Evolutionary conservation across 1,140 invertebrate species (phyloP).

Genomic region (Potamilus streckersoni): DNA sequence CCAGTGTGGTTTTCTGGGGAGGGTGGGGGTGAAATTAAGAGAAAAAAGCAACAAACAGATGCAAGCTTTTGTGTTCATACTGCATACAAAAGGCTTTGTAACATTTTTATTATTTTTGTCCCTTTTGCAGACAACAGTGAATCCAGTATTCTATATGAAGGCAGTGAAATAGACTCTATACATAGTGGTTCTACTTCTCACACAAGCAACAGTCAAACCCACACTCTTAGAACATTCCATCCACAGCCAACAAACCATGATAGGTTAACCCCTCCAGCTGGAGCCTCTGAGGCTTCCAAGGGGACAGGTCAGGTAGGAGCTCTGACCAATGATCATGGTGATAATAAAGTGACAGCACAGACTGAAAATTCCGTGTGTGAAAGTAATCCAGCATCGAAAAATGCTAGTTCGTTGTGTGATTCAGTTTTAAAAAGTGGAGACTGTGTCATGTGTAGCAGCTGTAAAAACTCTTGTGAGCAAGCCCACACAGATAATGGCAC

Average conservation of each 20-base stretch:
- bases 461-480: no score
- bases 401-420: no score
- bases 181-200: constrained; percentile 55
- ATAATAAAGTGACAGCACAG: no score
- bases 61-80: not conserved
- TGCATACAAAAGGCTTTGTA: not conserved
- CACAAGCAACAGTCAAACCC: constrained; percentile 46
- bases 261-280: constrained; percentile 5
- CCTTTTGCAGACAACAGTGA: constrained; percentile 48
- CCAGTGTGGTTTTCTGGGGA: no score
- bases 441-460: no score
- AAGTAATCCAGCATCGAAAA: no score
- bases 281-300: no score
- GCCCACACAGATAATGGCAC: no score
- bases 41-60: not conserved
- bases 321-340: no score
- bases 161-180: constrained; percentile 59
- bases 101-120: not conserved
- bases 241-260: constrained; percentile 41
- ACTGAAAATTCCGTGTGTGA: no score
- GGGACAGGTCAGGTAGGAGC: no score
- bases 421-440: no score
- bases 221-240: constrained; percentile 54
- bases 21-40: not conserved
- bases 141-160: constrained; percentile 51